Evolutionary conservation across 2,113 vertebrate genomes (phyloP), one percentile per base, ranked within the genome.

Genomic region (Burhinus bistriatus): DNA sequence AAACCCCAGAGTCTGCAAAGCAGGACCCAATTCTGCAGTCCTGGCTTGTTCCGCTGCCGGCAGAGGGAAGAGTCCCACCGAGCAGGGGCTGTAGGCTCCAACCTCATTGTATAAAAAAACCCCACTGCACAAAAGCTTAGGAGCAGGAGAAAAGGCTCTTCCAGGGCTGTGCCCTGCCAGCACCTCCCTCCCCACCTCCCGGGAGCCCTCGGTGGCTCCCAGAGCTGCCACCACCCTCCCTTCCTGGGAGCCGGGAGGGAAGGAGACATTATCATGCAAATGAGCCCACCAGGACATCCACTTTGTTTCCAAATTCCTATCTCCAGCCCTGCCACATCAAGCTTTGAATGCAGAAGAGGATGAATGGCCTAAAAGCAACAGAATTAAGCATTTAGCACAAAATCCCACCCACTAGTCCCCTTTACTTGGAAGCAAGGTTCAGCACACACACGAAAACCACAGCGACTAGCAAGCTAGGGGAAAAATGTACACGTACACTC

Each of bases 261-360:
- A 69, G 34, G 32, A 68, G 69, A 55, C 38, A 96, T 96, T 97
- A 55, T 78, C 32, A 87, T 95, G 95, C 38, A 95, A 91, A 96
- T 72, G 21, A 94, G 66, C 80, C 68, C 88, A 76, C 65, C 93
- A 92, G 92, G 83, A 93, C 92, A 92, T 21, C 29, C 90, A 34
- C 66, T 96, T 87, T 95, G 81, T 92, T 89, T 97, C 89, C 86
- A 93, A 76, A 96, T 95, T 89, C 88, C 51, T 62, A 5, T 34
- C 57, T 76, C 66, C 49, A 57, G 55, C 44, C 58, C 34, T 59
- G 38, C 47, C 72, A 68, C 19, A 22, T 45, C 45, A 49, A 83
- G 54, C 71, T 79, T 75, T 93, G 86, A 94, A 90, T 87, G 65
- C 77, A 71, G 64, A 72, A 87, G n/a, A 49, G 49, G 62, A 82